These are phyloP conservation scores for Sardinella longiceps DNA, from an alignment of 2,797 vertebrate species.

Conservation along the genomic window DNA sequence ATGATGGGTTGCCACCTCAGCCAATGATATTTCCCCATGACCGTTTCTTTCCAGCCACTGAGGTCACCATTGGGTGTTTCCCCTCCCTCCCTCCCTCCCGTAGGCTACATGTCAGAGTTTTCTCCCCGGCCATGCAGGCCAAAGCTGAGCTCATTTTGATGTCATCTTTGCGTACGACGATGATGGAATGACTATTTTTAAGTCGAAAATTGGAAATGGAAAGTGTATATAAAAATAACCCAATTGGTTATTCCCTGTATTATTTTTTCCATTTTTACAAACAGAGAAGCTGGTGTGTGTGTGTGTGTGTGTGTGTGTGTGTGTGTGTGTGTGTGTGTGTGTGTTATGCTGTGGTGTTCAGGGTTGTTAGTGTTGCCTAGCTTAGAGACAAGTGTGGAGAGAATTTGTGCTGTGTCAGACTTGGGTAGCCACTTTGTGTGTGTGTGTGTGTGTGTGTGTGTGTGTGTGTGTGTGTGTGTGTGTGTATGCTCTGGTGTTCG, in stretches of 20 bases:
- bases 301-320: slow-evolving; percentile 35
- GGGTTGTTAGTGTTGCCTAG: neutral
- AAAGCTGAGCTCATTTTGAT: neutral
- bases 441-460: slow-evolving; percentile 40
- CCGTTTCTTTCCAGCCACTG: neutral
- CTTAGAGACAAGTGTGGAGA: slow-evolving; percentile 24
- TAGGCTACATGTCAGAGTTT: neutral
- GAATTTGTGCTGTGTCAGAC: slow-evolving; percentile 69
- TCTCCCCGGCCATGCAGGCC: neutral
- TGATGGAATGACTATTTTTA: neutral
- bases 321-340: slow-evolving; percentile 13
- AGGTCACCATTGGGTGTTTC: neutral
- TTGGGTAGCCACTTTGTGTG: slow-evolving; percentile 50
- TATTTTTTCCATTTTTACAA: slow-evolving; percentile 6
- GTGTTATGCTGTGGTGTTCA: neutral
- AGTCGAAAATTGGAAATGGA: neutral
- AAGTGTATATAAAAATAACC: neutral
- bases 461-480: slow-evolving; percentile 10
- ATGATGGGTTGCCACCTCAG: neutral
- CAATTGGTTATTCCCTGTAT: neutral
- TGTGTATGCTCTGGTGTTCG: neutral
- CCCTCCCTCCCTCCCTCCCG: neutral
- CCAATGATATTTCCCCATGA: neutral
- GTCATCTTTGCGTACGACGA: neutral
- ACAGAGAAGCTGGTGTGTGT: slow-evolving; percentile 8